A percentile compares a stretch with the other conserved stretches of the same genome.
These are phyloP conservation scores for Autographa pulchrina DNA, from an alignment of 2,888 invertebrate genomes.

Conservation along the genomic window DNA sequence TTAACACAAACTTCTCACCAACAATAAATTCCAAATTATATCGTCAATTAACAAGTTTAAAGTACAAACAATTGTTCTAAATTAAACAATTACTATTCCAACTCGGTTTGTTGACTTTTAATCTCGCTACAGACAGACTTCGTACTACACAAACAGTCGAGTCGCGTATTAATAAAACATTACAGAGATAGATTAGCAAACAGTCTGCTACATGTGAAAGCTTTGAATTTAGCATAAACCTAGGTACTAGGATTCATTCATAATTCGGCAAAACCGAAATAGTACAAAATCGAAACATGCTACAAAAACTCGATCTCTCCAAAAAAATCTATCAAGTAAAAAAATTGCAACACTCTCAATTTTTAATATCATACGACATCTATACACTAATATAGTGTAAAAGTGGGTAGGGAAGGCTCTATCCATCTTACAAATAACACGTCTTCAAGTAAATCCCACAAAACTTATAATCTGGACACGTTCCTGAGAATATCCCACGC, in stretches of 20 bases:
- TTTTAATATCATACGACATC: background rate
- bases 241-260: background rate
- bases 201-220: conserved; percentile 12
- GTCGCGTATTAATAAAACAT: conserved; percentile 19
- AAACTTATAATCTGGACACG: conserved; percentile 17
- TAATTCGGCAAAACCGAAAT: background rate
- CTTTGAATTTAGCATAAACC: background rate
- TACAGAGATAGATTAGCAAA: conserved; percentile 10
- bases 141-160: conserved; percentile 11
- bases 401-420: too few relatives aligned
- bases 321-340: too few relatives aligned
- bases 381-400: background rate
- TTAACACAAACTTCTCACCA: background rate
- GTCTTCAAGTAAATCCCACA: background rate
- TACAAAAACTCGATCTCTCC: too few relatives aligned
- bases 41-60: conserved; percentile 8
- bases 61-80: conserved; percentile 7
- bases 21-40: background rate
- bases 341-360: background rate
- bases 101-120: conserved; percentile 19
- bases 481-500: conserved; percentile 21
- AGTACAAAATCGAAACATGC: too few relatives aligned
- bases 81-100: conserved; percentile 7
- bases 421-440: background rate
- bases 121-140: conserved; percentile 15